phyloP scores from a whole-genome alignment of 1,140 invertebrate genomes.

The Mycetomoellerius zeteki region DNA sequence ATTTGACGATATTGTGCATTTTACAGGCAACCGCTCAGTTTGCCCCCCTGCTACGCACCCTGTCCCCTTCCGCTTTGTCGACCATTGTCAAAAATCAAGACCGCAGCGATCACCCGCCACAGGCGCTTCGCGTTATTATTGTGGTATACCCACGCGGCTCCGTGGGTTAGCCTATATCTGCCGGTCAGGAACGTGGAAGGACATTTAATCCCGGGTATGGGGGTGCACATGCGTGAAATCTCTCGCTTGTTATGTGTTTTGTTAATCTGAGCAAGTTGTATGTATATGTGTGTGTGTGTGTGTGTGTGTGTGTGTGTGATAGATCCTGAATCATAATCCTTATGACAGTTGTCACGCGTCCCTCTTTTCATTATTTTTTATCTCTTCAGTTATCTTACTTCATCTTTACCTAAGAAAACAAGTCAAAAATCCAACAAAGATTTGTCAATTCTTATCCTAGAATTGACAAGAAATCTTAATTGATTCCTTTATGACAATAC shows the following conservation, averaged over 20 bases:
- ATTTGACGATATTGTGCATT: constrained; percentile 87
- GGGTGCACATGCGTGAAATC: constrained; percentile 82
- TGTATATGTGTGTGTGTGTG: no score
- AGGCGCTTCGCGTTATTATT: constrained; percentile 75
- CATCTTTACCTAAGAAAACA: no score
- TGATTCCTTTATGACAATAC: constrained; percentile 11
- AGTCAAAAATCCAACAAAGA: not conserved
- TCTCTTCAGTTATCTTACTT: not conserved
- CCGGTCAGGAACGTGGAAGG: constrained; percentile 52
- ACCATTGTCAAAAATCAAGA: constrained; percentile 82
- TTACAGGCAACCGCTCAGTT: constrained; percentile 76
- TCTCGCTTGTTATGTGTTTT: constrained; percentile 77
- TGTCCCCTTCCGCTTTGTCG: constrained; percentile 3
- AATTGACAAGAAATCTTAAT: constrained; percentile 1
- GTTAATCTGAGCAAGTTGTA: constrained; percentile 72
- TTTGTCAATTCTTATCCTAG: not conserved
- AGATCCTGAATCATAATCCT: not conserved
- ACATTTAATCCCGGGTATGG: constrained; percentile 77
- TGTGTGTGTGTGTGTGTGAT: no score
- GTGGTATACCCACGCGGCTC: constrained; percentile 8
- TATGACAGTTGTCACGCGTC: not conserved
- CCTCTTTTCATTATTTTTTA: not conserved
- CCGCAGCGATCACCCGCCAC: constrained; percentile 78
- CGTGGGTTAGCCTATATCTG: constrained; percentile 61
- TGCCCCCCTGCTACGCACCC: constrained; percentile 23